phyloP scores from a whole-genome alignment of 2,113 vertebrate species.

The Equus przewalskii region DNA sequence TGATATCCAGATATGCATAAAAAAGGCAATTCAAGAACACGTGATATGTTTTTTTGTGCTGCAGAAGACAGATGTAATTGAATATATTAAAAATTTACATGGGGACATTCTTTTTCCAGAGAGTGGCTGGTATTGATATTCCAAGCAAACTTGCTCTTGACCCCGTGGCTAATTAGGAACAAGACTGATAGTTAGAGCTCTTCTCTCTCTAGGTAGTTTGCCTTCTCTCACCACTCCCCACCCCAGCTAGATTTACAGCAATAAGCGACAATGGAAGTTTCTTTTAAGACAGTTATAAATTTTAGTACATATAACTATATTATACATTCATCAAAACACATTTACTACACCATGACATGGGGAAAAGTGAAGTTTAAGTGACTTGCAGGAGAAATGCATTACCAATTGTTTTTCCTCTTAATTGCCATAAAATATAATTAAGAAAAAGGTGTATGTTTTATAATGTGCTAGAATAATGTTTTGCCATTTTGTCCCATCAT shows the following conservation, averaged over 20 bases:
- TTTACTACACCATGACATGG: background rate
- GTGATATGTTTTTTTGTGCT: background rate
- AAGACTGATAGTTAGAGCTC: background rate
- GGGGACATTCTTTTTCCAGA: background rate
- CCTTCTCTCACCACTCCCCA: background rate
- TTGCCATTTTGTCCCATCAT: background rate
- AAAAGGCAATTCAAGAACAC: background rate
- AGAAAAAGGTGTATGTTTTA: background rate
- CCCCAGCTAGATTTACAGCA: background rate
- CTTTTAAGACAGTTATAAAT: background rate
- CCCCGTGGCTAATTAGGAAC: background rate
- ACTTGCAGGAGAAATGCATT: background rate
- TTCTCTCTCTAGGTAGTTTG: background rate
- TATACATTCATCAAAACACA: background rate
- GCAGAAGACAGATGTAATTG: background rate
- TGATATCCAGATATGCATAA: background rate
- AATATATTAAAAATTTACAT: background rate
- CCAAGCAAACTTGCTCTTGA: background rate
- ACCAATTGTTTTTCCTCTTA: background rate
- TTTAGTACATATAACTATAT: background rate
- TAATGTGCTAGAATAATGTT: background rate
- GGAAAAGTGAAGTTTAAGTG: background rate
- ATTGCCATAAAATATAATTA: background rate
- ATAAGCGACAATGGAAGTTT: background rate
- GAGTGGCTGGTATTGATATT: background rate